Evolutionary conservation across 2,888 invertebrate species (phyloP).

Genomic region (Dioctria rufipes): DNA sequence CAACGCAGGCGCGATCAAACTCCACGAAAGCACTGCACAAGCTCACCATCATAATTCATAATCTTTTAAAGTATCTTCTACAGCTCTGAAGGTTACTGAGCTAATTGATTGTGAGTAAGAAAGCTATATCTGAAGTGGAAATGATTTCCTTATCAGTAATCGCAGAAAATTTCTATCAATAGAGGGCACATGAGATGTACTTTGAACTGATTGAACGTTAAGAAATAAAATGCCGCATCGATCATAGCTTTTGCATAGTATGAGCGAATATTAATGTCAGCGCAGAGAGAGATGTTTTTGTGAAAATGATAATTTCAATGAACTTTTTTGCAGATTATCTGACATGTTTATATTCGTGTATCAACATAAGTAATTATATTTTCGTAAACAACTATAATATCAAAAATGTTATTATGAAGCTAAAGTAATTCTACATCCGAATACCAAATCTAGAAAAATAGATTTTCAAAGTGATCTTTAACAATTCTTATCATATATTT

Average conservation of each 20-base stretch:
- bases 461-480: neutral
- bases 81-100: neutral
- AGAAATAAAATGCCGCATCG: neutral
- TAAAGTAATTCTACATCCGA: neutral
- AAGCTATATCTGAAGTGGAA: conserved; percentile 2
- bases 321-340: neutral
- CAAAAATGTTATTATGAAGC: neutral
- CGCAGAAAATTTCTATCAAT: neutral
- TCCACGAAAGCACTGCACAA: too few species aligned
- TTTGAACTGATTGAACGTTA: neutral
- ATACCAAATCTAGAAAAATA: neutral
- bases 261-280: neutral
- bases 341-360: neutral
- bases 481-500: neutral
- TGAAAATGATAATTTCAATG: neutral
- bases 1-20: neutral
- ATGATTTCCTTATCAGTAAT: neutral
- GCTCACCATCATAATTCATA: neutral
- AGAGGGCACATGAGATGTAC: neutral
- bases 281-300: neutral
- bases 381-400: neutral
- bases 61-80: neutral
- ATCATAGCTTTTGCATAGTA: neutral
- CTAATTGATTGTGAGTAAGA: conserved; percentile 6
- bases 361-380: neutral